Evolutionary conservation across 1,140 invertebrate species (phyloP), one percentile per base, ranked within the genome.

Genomic region (Bombus soroeensis): DNA sequence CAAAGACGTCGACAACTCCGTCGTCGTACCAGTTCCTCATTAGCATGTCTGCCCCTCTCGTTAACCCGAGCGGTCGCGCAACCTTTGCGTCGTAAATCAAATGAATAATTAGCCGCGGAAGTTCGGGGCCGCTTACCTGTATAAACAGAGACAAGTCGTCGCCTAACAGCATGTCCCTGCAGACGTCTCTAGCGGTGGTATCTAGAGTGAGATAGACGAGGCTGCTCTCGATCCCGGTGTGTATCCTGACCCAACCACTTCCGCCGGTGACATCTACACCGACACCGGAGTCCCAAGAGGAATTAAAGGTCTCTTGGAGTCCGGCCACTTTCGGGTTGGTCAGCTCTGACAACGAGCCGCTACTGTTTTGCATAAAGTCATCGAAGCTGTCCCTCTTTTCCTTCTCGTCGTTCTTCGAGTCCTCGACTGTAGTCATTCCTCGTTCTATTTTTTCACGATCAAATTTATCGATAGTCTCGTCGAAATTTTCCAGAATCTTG

Each of bases 111-210:
- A 86, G 87, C 47, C 74, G n/a, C 43, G 53, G 57, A 84, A 86
- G 72, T 82, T 90, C 70, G 47, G 59, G 71, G 80, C 13, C 82
- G 76, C 86, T 93, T 90, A 96, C 96, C 95, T 97, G 96, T 22
- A 97, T 89, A 95, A 96, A 97, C 74, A 97, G 90, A 3, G 96
- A 96, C 77, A 96, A 93, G 75, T 96, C 96, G 22, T 96, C 95
- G 68, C 95, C 94, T 2, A 97, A 93, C 9, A 96, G 95, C 87
- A 97, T 95, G 82, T 96, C 96, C 87, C 96, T 96, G 91, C 96
- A 96, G 57, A 97, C 95, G 88, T 97, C 96, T 83, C 95, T 95
- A 8, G 96, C 95, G 0, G 95, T 96, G 8, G 96, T 96, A 88
- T 96, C 96, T n/a, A 94, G 92, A 62, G 96, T 96, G 47, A 97